A percentile compares a stretch with the other conserved stretches of the same genome.
phyloP scores from a whole-genome alignment of 2,888 invertebrate genomes.

The Noctua pronuba region DNA sequence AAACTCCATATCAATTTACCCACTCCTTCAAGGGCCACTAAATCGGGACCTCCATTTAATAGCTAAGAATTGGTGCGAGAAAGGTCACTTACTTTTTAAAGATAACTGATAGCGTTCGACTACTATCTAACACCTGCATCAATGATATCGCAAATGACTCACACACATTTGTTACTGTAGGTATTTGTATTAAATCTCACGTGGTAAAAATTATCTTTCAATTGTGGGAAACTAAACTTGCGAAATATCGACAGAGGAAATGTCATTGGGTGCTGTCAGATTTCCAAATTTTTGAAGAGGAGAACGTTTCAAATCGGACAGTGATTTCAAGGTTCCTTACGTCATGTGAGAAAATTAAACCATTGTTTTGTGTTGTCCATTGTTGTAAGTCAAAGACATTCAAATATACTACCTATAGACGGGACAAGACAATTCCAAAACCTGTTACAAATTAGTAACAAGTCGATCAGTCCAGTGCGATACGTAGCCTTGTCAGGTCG shows the following conservation, averaged over 20 bases:
- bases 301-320: background rate
- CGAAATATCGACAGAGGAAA: background rate
- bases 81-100: background rate
- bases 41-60: background rate
- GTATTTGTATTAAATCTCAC: background rate
- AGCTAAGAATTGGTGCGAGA: too few species aligned
- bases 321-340: background rate
- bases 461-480: too few species aligned
- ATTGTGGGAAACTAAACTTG: conserved; percentile 8
- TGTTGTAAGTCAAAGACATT: too few species aligned
- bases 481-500: too few species aligned
- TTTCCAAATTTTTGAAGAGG: too few species aligned
- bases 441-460: too few species aligned
- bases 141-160: conserved; percentile 4
- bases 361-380: too few species aligned
- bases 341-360: background rate
- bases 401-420: too few species aligned
- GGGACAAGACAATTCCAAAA: too few species aligned
- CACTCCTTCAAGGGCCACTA: background rate
- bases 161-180: background rate
- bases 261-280: background rate
- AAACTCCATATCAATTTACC: too few species aligned
- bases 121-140: background rate
- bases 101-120: background rate
- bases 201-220: background rate